Evolutionary conservation across 2,113 vertebrate species (phyloP), one percentile per base, ranked within the genome.

Genomic region (Campylomormyrus tamandua): DNA sequence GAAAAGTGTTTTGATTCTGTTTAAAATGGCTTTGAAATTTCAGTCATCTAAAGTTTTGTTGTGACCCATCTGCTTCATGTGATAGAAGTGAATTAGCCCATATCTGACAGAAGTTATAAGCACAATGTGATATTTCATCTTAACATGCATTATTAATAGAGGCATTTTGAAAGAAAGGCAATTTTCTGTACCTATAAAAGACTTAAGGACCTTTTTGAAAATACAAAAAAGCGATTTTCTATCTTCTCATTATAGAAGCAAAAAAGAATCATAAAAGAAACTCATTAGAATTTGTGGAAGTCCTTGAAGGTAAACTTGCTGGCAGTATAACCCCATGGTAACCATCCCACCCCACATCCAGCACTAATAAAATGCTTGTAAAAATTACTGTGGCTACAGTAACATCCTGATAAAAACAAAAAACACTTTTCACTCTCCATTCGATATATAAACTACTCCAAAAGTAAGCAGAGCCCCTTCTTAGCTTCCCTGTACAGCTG

Each of bases 361-460:
- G 15, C 74, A 58, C 35, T 46, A 74, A 74, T 46, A 5, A 86
- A 83, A 66, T 56, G 24, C 19, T 27, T 87, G 62, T 39, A 50
- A 89, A 74, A 91, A 58, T 62, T n/a, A 13, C 31, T 52, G 80
- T 19, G n/a, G 50, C 15, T 87, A 80, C 53, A 39, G 19, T 35
- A 46, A 49, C 9, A 80, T 21, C 89, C 89, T 52, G 48, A 74
- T 42, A 89, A 35, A 80, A 15, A 87, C 62, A 88, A 89, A 80
- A 87, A 49, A 49, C 66, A 49, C 42, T 91, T 84, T 90, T 90
- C 46, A 50, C 87, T 58, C 31, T n/a, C n/a, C n/a, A n/a, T n/a
- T n/a, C n/a, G n/a, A n/a, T n/a, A n/a, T n/a, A n/a, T n/a, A n/a
- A n/a, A n/a, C n/a, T n/a, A n/a, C n/a, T n/a, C n/a, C n/a, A n/a